Evolutionary conservation across 1,140 invertebrate genomes (phyloP).

Genomic region (Pseudomyrmex sp.): DNA sequence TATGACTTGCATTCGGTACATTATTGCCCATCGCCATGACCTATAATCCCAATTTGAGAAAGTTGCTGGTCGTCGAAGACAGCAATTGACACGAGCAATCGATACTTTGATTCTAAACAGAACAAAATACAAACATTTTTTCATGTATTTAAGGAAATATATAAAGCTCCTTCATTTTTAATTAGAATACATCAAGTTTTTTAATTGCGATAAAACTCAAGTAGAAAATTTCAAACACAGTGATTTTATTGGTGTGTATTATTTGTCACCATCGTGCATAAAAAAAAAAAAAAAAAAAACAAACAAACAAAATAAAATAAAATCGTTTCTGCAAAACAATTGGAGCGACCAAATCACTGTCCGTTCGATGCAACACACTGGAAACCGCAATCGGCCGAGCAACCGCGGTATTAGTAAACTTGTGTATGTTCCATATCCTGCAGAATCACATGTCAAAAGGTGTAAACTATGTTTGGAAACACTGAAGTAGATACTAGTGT

Average conservation of each 20-base stretch:
- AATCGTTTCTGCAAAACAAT: too few relatives aligned
- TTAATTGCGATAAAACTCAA: too few relatives aligned
- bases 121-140: too few relatives aligned
- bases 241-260: too few relatives aligned
- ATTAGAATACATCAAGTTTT: too few relatives aligned
- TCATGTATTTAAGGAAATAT: too few relatives aligned
- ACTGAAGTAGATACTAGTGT: slow-evolving; percentile 13
- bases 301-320: too few relatives aligned
- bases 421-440: neutral
- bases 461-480: neutral
- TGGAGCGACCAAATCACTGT: slow-evolving; percentile 1
- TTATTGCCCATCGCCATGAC: neutral
- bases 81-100: neutral
- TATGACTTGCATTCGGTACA: neutral
- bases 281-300: too few relatives aligned
- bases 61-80: neutral
- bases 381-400: slow-evolving; percentile 22
- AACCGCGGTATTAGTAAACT: slow-evolving; percentile 41
- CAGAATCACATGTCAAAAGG: slow-evolving; percentile 31
- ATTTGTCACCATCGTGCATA: too few relatives aligned
- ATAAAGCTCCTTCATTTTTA: too few relatives aligned
- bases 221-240: too few relatives aligned
- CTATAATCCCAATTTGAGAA: slow-evolving; percentile 17
- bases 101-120: neutral
- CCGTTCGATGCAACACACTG: neutral